These are phyloP conservation scores for Augochlora pura DNA, from an alignment of 1,140 invertebrate species.

Conservation along the genomic window DNA sequence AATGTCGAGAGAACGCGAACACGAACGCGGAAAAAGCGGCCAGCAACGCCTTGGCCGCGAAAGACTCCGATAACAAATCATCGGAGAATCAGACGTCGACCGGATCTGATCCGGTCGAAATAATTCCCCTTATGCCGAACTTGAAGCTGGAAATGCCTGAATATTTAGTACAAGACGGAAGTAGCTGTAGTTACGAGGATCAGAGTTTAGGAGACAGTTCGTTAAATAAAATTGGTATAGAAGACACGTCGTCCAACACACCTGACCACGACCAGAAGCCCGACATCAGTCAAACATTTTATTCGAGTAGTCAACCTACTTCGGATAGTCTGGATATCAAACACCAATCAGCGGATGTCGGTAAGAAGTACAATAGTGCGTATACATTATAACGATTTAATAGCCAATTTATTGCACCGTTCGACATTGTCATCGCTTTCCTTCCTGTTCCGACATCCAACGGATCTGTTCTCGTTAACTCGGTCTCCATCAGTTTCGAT, in stretches of 20 bases:
- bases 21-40: slow-evolving; percentile 69
- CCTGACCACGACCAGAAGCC: slow-evolving; percentile 75
- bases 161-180: slow-evolving; percentile 78
- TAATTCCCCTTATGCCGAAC: slow-evolving; percentile 79
- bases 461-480: too few species aligned
- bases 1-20: slow-evolving; percentile 74
- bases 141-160: slow-evolving; percentile 80
- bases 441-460: too few species aligned
- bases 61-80: slow-evolving; percentile 71
- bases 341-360: slow-evolving; percentile 74
- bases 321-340: slow-evolving; percentile 73
- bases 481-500: too few species aligned
- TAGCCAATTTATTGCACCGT: neutral
- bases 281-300: slow-evolving; percentile 78
- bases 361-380: slow-evolving; percentile 60
- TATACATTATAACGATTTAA: neutral
- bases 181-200: slow-evolving; percentile 80
- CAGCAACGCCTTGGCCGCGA: slow-evolving; percentile 65
- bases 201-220: slow-evolving; percentile 74
- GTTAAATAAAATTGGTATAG: slow-evolving; percentile 70
- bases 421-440: too few species aligned
- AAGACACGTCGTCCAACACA: slow-evolving; percentile 71
- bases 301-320: slow-evolving; percentile 73
- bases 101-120: slow-evolving; percentile 76
- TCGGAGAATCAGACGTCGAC: slow-evolving; percentile 68